A percentile compares a stretch with the other conserved stretches of the same genome.
Conservation (phyloP, 2,113 vertebrate genomes). For the Craseonycteris thonglongyai region DNA sequence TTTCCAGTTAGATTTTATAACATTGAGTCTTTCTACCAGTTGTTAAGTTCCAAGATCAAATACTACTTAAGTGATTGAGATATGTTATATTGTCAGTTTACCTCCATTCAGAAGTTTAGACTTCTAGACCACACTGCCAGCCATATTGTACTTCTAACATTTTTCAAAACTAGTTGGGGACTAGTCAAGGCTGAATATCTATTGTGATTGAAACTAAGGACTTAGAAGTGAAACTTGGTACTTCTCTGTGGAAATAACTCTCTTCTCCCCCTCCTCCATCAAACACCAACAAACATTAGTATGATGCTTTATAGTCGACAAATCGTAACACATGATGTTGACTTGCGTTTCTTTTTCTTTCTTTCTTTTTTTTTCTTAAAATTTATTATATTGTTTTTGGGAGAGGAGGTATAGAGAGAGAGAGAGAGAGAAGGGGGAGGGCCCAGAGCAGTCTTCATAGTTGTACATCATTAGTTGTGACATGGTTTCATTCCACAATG, state of each 20-base stretch:
- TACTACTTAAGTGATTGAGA: neutral
- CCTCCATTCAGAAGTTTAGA: neutral
- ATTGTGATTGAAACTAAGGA: neutral
- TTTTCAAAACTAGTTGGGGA: constrained; percentile 15
- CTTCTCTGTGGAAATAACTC: neutral
- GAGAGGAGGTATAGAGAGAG: too few relatives aligned
- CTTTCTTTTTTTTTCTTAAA: too few relatives aligned
- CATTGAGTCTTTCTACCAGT: constrained; percentile 5
- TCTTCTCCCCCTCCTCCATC: neutral
- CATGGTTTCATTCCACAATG: too few relatives aligned
- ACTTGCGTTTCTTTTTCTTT: neutral
- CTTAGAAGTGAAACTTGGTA: neutral
- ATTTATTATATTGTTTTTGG: too few relatives aligned
- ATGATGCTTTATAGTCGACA: neutral
- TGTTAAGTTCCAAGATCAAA: neutral
- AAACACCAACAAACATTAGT: neutral
- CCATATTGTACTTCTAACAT: neutral
- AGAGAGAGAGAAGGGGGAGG: too few relatives aligned
- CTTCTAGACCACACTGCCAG: neutral
- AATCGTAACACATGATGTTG: neutral
- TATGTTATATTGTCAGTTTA: neutral
- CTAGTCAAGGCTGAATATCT: neutral
- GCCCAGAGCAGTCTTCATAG: too few relatives aligned
- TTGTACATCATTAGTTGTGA: too few relatives aligned
- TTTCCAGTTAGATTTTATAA: constrained; percentile 42